Conservation (phyloP, 2,113 vertebrate genomes). For the Poecilia latipinna region DNA sequence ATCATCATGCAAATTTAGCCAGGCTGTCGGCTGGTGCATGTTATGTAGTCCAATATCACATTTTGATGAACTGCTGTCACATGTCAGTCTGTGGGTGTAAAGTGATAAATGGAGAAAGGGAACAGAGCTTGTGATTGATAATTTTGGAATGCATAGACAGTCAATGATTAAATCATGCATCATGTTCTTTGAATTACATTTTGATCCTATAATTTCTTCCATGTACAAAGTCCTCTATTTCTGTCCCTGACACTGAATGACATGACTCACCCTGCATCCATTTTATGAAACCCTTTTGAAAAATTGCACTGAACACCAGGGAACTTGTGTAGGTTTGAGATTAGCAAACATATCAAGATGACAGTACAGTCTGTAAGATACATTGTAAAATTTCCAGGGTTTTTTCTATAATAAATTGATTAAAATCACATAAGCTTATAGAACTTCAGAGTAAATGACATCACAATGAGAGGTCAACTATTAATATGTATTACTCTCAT, state of each 20-base stretch:
- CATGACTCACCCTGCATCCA: conserved; percentile 2
- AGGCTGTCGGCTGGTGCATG: conserved; percentile 27
- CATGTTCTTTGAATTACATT: conserved; percentile 12
- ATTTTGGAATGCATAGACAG: conserved; percentile 14
- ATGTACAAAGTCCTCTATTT: conserved; percentile 2
- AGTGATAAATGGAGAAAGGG: conserved; percentile 27
- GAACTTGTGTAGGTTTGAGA: neutral
- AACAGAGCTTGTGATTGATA: conserved; percentile 19
- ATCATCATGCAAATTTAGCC: conserved; percentile 70
- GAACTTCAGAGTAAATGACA: neutral
- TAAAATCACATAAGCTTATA: neutral
- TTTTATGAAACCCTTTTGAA: conserved; percentile 4
- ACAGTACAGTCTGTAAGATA: neutral
- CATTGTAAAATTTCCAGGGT: neutral
- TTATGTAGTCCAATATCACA: conserved; percentile 39
- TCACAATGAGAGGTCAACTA: neutral
- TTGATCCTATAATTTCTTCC: conserved; percentile 5
- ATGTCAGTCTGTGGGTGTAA: conserved; percentile 48
- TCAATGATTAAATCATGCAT: conserved; percentile 14
- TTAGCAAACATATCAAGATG: neutral
- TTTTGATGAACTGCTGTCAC: conserved; percentile 58
- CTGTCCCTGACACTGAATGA: neutral
- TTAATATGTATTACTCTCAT: neutral
- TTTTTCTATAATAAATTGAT: neutral
- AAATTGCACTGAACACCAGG: neutral